A percentile compares a stretch with the other conserved stretches of the same genome.
Conservation (phyloP, 1,140 invertebrate species). For the Orius laevigatus region DNA sequence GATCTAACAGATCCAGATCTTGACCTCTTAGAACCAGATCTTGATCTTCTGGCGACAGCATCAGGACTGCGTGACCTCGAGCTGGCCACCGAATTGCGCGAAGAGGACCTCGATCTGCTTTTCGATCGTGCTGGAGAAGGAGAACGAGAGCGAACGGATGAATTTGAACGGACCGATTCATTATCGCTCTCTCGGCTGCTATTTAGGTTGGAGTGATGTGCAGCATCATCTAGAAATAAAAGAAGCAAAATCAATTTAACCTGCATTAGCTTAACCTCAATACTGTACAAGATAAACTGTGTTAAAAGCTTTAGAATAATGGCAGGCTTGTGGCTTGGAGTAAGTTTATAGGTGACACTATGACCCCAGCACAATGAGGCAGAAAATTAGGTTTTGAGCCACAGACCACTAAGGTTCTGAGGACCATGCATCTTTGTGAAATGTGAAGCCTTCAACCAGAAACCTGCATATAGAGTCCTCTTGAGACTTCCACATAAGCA, state of each 20-base stretch:
- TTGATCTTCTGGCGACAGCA: conserved; percentile 8
- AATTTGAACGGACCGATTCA: not conserved
- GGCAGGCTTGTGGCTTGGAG: no score
- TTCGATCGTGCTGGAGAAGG: conserved; percentile 6
- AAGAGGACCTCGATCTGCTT: conserved; percentile 8
- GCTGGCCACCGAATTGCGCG: conserved; percentile 10
- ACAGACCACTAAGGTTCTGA: no score
- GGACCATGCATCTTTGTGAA: no score
- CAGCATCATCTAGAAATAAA: not conserved
- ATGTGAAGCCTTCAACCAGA: no score
- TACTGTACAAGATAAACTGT: no score
- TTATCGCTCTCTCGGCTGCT: not conserved
- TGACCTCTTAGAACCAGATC: conserved; percentile 21
- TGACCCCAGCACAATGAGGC: no score
- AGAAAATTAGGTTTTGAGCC: no score
- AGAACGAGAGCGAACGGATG: conserved; percentile 8
- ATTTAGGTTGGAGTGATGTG: not conserved
- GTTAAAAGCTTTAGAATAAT: no score
- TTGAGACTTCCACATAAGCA: no score
- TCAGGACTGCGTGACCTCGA: conserved; percentile 15
- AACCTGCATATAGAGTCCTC: no score
- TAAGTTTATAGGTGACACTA: no score
- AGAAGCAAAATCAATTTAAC: not conserved
- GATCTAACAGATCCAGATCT: conserved; percentile 21
- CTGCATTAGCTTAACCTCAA: no score